Conservation (phyloP, 2,797 vertebrate species). For the Podarcis lilfordi region DNA sequence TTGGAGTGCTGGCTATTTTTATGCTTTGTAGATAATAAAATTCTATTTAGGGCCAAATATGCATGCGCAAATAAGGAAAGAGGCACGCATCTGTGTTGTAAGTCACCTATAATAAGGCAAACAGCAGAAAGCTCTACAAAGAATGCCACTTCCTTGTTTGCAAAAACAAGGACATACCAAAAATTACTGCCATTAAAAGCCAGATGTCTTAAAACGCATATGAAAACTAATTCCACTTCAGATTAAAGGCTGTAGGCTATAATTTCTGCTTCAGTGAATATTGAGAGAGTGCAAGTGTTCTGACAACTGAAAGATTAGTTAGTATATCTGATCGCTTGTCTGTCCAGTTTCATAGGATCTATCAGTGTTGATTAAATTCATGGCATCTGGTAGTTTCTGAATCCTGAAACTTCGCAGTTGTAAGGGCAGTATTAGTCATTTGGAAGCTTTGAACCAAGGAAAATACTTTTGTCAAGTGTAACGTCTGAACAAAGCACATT, state of each 20-base stretch:
- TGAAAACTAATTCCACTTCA: constrained; percentile 59
- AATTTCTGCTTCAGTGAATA: constrained; percentile 71
- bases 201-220: constrained; percentile 60
- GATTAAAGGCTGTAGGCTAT: constrained; percentile 60
- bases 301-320: constrained; percentile 67
- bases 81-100: constrained; percentile 51
- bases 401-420: constrained; percentile 43
- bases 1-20: constrained; percentile 73
- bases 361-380: constrained; percentile 48
- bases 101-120: constrained; percentile 70
- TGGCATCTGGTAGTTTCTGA: constrained; percentile 4
- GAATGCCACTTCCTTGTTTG: constrained; percentile 52
- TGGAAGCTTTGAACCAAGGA: constrained; percentile 2
- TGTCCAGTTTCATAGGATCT: constrained; percentile 53
- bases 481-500: constrained; percentile 28
- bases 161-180: constrained; percentile 56
- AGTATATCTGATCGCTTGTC: constrained; percentile 47
- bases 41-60: constrained; percentile 73
- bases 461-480: background rate
- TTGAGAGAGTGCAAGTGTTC: constrained; percentile 64
- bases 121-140: constrained; percentile 45
- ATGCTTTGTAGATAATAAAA: constrained; percentile 77
- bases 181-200: constrained; percentile 53
- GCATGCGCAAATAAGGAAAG: constrained; percentile 66
- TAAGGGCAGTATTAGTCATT: constrained; percentile 29